These are phyloP conservation scores for Apamea crenata DNA, from an alignment of 2,888 invertebrate genomes.

Conservation along the genomic window DNA sequence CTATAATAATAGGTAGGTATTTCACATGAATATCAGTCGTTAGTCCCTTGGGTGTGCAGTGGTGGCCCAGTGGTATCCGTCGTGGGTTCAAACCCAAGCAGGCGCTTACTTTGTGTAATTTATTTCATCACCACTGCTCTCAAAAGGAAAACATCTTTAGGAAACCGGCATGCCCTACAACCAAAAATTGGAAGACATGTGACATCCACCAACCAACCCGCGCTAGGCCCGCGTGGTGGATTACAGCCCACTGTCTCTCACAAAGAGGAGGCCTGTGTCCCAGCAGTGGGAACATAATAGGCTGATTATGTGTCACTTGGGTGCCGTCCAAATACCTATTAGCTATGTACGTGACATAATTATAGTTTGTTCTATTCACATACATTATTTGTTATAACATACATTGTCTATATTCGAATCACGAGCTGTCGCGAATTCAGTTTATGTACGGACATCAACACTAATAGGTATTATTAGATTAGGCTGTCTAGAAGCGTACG, in stretches of 20 bases:
- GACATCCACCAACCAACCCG: neutral
- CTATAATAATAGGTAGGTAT: conserved; percentile 52
- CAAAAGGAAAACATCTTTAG: too few relatives aligned
- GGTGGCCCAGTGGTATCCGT: neutral
- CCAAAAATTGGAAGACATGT: too few relatives aligned
- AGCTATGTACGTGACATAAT: conserved; percentile 7
- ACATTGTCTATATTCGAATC: conserved; percentile 12
- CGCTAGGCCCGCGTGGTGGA: neutral
- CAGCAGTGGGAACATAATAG: neutral
- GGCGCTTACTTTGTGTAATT: neutral
- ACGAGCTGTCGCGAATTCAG: conserved; percentile 36
- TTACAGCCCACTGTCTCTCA: too few relatives aligned
- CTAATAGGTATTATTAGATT: conserved; percentile 1
- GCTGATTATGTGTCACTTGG: conserved; percentile 56
- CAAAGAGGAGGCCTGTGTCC: neutral
- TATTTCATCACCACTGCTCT: neutral
- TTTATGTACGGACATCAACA: conserved; percentile 26
- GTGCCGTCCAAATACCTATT: conserved; percentile 57
- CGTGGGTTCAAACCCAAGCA: neutral
- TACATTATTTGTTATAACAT: conserved; percentile 17
- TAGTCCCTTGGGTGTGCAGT: conserved; percentile 48
- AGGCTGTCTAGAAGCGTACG: conserved; percentile 4
- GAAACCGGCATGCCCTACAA: too few relatives aligned
- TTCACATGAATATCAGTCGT: conserved; percentile 55
- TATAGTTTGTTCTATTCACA: conserved; percentile 24